Base-by-base conservation (phyloP, 2,113 vertebrate genomes). In the Drymodes brunneopygia region DNA sequence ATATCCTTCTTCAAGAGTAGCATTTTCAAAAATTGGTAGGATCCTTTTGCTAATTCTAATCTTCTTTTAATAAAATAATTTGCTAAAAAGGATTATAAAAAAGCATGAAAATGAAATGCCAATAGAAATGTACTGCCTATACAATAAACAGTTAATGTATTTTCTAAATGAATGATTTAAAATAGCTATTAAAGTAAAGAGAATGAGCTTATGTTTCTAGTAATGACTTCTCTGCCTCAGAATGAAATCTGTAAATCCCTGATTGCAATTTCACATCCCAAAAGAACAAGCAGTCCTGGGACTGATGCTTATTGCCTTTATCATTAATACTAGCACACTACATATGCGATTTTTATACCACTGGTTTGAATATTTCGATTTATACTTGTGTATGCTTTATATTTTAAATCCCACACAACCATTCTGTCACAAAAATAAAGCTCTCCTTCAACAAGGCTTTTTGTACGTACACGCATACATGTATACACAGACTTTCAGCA, bases 91-190 rank as follows among this genome's bases (percentile, higher is more conserved):
- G 96, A 95, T 97, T 97, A 96, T 94, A 74, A 94, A 97, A 92
- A 94, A 91, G 88, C 94, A 96, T 97, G 72, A 90, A 95, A 94
- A 97, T 64, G 94, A 94, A 96, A 94, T 69, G 57, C 89, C 89
- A 94, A 95, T 82, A 96, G 95, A 97, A 96, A 94, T 19, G 57
- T 88, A 96, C 94, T 64, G 93, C 85, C 94, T 87, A 95, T 90
- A 97, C 96, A 96, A 97, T 97, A 98, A 98, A 98, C 96, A 97
- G 97, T 98, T 98, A 97, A 98, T 97, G 95, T 97, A 97, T 98
- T 98, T 97, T 98, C 95, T 98, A 98, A 98, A 98, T 98, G 98
- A 98, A 98, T 98, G 97, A 97, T 98, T 98, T 98, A 97, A 98
- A 98, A 98, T 97, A 97, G 97, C 97, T 98, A 98, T 98, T 98